Evolutionary conservation across 2,113 vertebrate species (phyloP).

Genomic region (Grantiella picta): DNA sequence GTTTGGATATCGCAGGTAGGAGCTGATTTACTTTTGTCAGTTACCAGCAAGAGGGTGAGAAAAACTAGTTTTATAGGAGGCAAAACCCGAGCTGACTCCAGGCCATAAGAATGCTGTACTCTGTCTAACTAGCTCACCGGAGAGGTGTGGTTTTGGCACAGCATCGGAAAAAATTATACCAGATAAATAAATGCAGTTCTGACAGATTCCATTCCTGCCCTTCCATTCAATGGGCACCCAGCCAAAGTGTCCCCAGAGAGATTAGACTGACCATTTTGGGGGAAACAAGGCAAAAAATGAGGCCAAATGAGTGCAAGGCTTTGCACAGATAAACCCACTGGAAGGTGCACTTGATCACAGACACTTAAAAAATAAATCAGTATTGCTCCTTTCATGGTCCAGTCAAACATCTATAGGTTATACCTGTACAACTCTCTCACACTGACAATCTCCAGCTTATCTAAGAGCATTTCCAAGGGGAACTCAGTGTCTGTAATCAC

Average conservation of each 20-base stretch:
- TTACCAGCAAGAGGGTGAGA: not conserved
- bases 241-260: not conserved
- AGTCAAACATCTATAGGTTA: not conserved
- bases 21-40: slow-evolving; percentile 7
- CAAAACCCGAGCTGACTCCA: not conserved
- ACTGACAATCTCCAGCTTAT: not conserved
- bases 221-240: not conserved
- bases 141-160: not conserved
- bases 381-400: not conserved
- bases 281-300: not conserved
- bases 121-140: not conserved
- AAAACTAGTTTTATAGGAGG: slow-evolving; percentile 16
- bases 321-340: not conserved
- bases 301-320: not conserved
- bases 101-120: not conserved
- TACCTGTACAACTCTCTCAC: not conserved
- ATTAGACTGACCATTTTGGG: not conserved
- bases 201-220: not conserved
- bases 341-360: not conserved
- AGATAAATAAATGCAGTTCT: not conserved
- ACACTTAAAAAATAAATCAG: not conserved
- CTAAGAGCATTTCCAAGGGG: not conserved
- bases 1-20: not conserved
- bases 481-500: not conserved
- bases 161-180: not conserved